Base-by-base conservation (phyloP, 2,797 vertebrate species). In the Urosaurus nigricauda region DNA sequence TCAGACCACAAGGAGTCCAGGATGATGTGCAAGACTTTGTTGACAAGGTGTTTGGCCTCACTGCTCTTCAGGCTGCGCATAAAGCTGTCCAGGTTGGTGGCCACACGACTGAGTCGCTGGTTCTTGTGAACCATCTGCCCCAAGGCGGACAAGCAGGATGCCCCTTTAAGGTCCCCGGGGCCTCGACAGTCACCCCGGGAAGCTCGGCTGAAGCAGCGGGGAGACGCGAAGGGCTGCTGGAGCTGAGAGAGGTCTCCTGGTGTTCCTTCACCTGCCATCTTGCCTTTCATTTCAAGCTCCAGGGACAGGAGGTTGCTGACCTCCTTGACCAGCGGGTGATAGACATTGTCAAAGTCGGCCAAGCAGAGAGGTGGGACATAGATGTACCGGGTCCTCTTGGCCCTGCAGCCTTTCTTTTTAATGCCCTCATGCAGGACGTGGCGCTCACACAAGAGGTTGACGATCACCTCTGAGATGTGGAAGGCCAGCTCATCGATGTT, bases 21-120 rank as follows among this genome's bases (percentile, higher is more conserved):
- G 88, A 96, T 92, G 89, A 95, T 95, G 91, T 92, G 90, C 75
- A 96, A 91, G 19, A 96, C 92, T 89, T 95, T 95, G 83, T 94
- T 93, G 37, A 95, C 91, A 9, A 94, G 79, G 35, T 95, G 91
- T 90, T 95, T 95, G 26, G 94, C 95, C 84, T 95, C 94, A 5
- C 1, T 53, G 79, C 83, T 90, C 88, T 92, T 94, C 91, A 95
- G 58, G 53, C 47, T 94, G 40, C 60, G 75, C 85, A 90, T 82
- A 1, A 95, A 79, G n/a, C 14, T 91, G 63, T 93, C 88, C 5
- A 95, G 88, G 53, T 89, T 89, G 32, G 88, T 58, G 40, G 84
- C 88, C 12, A 86, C 32, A 37, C 19, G 83, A 29, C 26, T 70
- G 35, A 86, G 79, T 5, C 47, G 29, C 35, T 37, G 79, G 47